Evolutionary conservation across 2,888 invertebrate genomes (phyloP).

Genomic region (Gandaritis pyraliata): DNA sequence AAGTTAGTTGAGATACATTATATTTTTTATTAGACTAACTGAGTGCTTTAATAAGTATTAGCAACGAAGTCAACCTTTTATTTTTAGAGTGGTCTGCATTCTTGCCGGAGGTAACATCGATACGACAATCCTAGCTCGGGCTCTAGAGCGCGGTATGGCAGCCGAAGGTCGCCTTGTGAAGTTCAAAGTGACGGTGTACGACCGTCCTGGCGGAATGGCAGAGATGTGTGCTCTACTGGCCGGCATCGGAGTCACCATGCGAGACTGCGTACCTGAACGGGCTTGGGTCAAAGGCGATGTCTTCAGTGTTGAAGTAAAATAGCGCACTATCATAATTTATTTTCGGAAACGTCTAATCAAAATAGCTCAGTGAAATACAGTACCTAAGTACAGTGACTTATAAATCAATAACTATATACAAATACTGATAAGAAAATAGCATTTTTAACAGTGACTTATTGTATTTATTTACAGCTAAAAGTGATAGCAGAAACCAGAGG

Average conservation of each 20-base stretch:
- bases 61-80: neutral
- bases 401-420: too few species aligned
- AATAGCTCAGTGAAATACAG: too few species aligned
- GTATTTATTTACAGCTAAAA: constrained; percentile 86
- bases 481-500: constrained; percentile 95
- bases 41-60: too few species aligned
- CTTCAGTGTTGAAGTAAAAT: constrained; percentile 81
- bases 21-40: too few species aligned
- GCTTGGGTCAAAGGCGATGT: constrained; percentile 97
- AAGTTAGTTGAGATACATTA: constrained; percentile 84
- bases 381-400: too few species aligned
- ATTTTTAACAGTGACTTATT: too few species aligned
- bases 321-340: neutral
- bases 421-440: too few species aligned
- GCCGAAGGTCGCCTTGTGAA: constrained; percentile 90
- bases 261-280: constrained; percentile 97
- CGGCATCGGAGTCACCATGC: constrained; percentile 92
- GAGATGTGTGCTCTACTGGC: constrained; percentile 90
- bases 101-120: constrained; percentile 96
- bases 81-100: constrained; percentile 89
- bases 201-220: constrained; percentile 94
- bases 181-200: constrained; percentile 87
- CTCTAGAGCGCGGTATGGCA: constrained; percentile 94
- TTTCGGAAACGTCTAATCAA: neutral
- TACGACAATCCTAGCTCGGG: constrained; percentile 93